Base-by-base conservation (phyloP, 2,797 vertebrate genomes). In the Bovichtus variegatus region DNA sequence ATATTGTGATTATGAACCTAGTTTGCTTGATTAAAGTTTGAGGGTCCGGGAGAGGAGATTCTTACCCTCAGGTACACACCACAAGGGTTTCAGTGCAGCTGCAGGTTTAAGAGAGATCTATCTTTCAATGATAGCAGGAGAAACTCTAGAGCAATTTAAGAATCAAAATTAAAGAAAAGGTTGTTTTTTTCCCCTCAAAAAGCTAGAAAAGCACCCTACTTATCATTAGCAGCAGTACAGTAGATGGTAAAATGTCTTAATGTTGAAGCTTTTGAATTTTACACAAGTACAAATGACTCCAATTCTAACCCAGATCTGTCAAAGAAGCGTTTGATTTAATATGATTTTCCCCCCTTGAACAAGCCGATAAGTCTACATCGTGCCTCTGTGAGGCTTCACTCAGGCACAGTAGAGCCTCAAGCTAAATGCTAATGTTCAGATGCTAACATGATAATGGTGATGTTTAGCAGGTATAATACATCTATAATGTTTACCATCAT, bases 31-130 rank as follows among this genome's bases (percentile, higher is more conserved):
- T 72, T 71, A 74, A 54, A 50, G 23, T 29, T 49, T 50, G 38
- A 64, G 54, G 36, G 23, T 40, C 18, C 19, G 43, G 36, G 9
- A 68, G 38, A 65, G 25, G 34, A 53, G 34, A 55, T 5, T 55
- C 21, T 11, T 29, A 23, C 51, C 44, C 34, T 59, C 23, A 47
- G 72, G 57, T 25, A n/a, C 6, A 58, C 6, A 46, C 19, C 18
- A 47, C 18, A 5, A 53, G 46, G 43, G 58, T 66, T 77, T 69
- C n/a, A 59, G n/a, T 34, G 34, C 36, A 65, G 70, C 51, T 70
- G 69, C 40, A 74, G 50, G 13, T 69, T 81, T 15, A 43, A 63
- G 15, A 62, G 73, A 49, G 50, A 60, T 60, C 40, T 74, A 43
- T 74, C 58, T 74, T 55, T 73, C 12, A 81, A 54, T 53, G 55